A percentile compares a stretch with the other conserved stretches of the same genome.
Evolutionary conservation across 2,113 vertebrate genomes (phyloP).

Genomic region (Opisthocomus hoazin): DNA sequence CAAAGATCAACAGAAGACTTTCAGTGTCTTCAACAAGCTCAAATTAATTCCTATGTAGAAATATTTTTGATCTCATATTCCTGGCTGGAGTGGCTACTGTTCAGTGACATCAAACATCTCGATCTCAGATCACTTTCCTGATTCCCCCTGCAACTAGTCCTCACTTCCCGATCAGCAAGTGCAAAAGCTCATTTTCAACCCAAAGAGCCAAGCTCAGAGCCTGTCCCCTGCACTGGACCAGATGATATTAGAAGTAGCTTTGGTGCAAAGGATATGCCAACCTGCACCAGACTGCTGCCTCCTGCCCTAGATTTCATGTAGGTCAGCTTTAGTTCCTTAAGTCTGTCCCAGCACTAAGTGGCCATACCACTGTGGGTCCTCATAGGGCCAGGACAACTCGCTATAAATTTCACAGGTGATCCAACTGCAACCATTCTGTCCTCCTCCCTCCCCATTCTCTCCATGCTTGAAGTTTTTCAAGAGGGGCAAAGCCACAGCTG

Average conservation of each 20-base stretch:
- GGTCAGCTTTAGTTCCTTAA: background rate
- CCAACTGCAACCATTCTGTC: background rate
- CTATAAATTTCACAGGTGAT: background rate
- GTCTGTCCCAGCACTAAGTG: background rate
- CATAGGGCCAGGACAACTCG: background rate
- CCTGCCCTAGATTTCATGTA: background rate
- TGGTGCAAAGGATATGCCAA: background rate
- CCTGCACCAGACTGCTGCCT: background rate
- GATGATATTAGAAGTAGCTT: background rate
- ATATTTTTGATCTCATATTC: background rate
- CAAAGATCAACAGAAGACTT: background rate
- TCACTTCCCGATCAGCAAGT: background rate
- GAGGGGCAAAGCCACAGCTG: background rate
- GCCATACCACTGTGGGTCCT: background rate
- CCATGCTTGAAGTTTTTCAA: background rate
- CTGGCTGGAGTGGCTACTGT: background rate
- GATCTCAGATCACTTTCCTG: background rate
- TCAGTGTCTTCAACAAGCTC: background rate
- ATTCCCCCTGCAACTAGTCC: background rate
- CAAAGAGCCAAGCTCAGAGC: background rate
- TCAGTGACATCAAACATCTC: background rate
- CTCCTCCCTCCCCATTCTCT: fast-evolving
- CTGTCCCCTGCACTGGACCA: background rate
- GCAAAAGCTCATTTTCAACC: background rate
- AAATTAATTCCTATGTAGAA: background rate